Base-by-base conservation (phyloP, 23 tunicate species). In the Ciona savignyi region DNA sequence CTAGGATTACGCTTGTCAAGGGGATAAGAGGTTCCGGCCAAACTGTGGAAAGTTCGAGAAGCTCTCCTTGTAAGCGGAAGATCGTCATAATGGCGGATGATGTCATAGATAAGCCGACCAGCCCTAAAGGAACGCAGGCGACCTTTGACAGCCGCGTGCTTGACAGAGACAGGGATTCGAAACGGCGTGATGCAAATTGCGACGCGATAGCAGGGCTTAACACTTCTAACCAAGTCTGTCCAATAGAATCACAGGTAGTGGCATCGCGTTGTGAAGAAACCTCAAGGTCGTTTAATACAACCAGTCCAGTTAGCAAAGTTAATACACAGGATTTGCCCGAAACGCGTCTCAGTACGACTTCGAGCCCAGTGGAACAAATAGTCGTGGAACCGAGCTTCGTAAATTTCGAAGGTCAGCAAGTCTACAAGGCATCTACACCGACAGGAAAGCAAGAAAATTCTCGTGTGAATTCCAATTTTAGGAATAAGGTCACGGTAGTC, bases 301-400 rank as follows among this genome's bases (percentile, higher is more conserved):
- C 9, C 15, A 15, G 56, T 42, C 56, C 56, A 42, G 15, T 42
- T 15, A 42, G 56, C 56, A 42, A 42, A 15, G 11, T 6, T 9
- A 15, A 42, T 6, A 42, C 11, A 6, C 15, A 9, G 9, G 56
- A 15, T 15, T 6, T 42, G 9, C 9, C 56, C 9, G 56, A 42
- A 15, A 42, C 56, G 11, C 15, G 56, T 42, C 56, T 42, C 11
- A 15, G 15, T 42, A 42, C 56, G 9, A 6, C 56, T 9, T 6
- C 9, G 11, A 15, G 11, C n/a, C n/a, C n/a, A 42, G 56, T 42
- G 11, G 56, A 42, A 42, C 33, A 6, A 51, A 69, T 69, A 19
- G 73, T 69, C 34, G 51, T n/a, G 2, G 73, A 69, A 33, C 73
- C 73, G 4, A 69, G 51, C 23, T 29, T 32, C 35, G 51, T 69